Evolutionary conservation across 1,140 invertebrate genomes (phyloP).

Genomic region (Macrotrachela quadricornifera): DNA sequence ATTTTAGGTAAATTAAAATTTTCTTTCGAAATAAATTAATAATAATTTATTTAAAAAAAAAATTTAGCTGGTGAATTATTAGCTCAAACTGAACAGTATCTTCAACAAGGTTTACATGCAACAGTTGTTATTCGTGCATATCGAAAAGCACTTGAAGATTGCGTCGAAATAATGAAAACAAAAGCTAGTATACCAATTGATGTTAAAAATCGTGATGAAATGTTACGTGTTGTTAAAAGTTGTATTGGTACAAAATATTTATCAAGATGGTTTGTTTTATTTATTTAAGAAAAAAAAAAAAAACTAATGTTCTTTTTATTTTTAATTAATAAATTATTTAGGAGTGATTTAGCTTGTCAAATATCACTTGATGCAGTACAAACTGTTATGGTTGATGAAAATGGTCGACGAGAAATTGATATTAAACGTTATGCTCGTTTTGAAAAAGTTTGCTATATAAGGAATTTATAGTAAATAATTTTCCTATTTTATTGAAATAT

Average conservation of each 20-base stretch:
- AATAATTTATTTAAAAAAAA: no score
- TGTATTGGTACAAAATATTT: slow-evolving; percentile 95
- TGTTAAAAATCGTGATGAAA: slow-evolving; percentile 52
- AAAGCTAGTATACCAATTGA: slow-evolving; percentile 57
- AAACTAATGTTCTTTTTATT: no score
- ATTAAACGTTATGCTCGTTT: slow-evolving; percentile 95
- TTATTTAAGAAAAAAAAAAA: no score
- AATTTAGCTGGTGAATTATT: slow-evolving; percentile 85
- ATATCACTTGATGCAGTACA: slow-evolving; percentile 84
- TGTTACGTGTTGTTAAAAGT: slow-evolving; percentile 64
- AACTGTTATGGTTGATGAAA: slow-evolving; percentile 66
- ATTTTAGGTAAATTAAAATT: slow-evolving; percentile 37
- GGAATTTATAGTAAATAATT: no score
- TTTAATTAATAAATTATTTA: no score
- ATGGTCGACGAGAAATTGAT: slow-evolving; percentile 77
- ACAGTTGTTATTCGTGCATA: slow-evolving; percentile 88
- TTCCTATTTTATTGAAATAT: no score
- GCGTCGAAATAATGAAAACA: slow-evolving; percentile 54
- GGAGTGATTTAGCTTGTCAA: slow-evolving; percentile 58
- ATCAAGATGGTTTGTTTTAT: slow-evolving; percentile 47
- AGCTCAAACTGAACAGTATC: slow-evolving; percentile 65
- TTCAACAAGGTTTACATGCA: slow-evolving; percentile 84
- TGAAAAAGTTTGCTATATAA: slow-evolving; percentile 42
- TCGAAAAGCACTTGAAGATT: slow-evolving; percentile 77
- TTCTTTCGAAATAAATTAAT: no score